These are phyloP conservation scores for Crocidura indochinensis DNA, from an alignment of 2,797 vertebrate genomes.

Conservation along the genomic window DNA sequence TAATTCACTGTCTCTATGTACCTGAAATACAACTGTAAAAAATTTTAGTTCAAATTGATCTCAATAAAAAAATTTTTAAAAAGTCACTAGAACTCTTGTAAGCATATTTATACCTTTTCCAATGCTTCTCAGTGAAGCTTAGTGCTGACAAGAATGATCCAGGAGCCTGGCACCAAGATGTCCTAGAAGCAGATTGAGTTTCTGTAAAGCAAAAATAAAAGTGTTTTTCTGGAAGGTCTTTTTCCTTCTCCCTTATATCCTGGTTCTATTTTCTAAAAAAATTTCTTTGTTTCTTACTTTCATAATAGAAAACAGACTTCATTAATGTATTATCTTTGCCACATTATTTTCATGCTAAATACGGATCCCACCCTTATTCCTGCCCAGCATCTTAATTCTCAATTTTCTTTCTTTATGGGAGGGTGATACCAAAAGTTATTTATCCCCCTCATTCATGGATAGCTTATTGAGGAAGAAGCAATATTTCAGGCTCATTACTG, in stretches of 20 bases:
- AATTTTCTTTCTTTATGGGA: not conserved
- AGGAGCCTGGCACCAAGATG: too few relatives aligned
- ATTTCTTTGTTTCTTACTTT: constrained; percentile 26
- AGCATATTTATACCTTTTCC: not conserved
- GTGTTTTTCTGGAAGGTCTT: not conserved
- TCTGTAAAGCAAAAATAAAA: not conserved
- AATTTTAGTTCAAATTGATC: too few relatives aligned
- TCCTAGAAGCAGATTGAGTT: not conserved
- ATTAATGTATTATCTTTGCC: not conserved
- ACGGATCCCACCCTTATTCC: not conserved
- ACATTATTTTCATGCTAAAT: not conserved
- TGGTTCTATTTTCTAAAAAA: constrained; percentile 4
- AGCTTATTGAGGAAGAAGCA: not conserved
- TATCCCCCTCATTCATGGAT: not conserved
- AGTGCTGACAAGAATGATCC: not conserved
- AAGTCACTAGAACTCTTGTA: not conserved
- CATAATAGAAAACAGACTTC: not conserved
- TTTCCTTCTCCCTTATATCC: not conserved
- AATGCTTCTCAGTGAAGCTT: not conserved
- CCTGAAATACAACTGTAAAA: too few relatives aligned
- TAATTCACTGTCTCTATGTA: too few relatives aligned
- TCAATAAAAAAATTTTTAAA: too few relatives aligned
- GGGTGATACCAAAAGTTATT: not conserved
- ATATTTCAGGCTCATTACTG: not conserved
- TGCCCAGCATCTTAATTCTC: not conserved